These are phyloP conservation scores for Pristis pectinata DNA, from an alignment of 2,797 vertebrate species.

Conservation along the genomic window DNA sequence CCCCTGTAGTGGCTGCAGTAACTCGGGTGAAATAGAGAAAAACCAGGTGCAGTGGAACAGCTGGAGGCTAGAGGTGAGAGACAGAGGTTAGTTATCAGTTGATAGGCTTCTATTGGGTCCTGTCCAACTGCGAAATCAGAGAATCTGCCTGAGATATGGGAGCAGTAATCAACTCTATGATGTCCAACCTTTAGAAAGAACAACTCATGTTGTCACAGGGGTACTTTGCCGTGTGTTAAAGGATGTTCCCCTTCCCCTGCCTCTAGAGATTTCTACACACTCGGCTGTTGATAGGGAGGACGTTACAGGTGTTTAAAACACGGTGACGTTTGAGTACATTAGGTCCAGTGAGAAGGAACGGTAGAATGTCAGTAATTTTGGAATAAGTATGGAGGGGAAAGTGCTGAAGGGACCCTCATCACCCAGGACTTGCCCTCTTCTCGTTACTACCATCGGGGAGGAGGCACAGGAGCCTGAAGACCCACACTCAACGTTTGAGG, in stretches of 20 bases:
- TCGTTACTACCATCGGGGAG: too few species aligned
- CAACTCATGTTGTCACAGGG: not conserved
- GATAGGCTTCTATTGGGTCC: not conserved
- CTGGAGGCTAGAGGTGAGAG: not conserved
- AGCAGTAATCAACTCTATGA: not conserved
- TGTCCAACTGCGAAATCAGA: not conserved
- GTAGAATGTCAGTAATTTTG: not conserved
- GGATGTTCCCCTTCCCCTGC: not conserved
- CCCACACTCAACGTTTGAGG: too few species aligned
- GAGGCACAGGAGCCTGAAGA: too few species aligned
- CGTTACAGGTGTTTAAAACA: not conserved
- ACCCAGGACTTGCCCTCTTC: too few species aligned
- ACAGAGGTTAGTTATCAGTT: not conserved
- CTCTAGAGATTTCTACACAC: not conserved
- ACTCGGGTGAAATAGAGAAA: not conserved
- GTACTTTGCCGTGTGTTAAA: not conserved
- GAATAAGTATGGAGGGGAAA: not conserved
- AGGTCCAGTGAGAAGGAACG: not conserved
- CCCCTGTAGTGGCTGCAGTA: not conserved
- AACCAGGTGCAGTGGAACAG: not conserved
- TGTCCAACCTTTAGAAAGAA: not conserved
- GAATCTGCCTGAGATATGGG: not conserved
- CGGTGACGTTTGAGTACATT: not conserved
- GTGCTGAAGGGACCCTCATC: too few species aligned
- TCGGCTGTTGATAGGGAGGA: too few species aligned